Evolutionary conservation across 2,888 invertebrate genomes (phyloP).

Genomic region (Pristionchus japonicus): DNA sequence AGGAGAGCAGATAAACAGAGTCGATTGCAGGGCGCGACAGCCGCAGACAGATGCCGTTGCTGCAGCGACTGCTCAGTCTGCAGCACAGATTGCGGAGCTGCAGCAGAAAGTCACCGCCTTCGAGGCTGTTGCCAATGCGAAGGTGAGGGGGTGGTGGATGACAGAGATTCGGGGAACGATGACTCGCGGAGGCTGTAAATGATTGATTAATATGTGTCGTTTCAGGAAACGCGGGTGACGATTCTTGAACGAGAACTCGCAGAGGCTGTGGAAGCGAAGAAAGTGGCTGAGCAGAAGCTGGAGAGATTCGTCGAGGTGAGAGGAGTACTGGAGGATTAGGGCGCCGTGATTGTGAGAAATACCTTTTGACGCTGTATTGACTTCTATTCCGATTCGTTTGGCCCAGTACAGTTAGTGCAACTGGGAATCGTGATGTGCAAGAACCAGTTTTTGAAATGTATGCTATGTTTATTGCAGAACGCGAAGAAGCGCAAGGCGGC

Average conservation of each 20-base stretch:
- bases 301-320: neutral
- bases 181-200: neutral
- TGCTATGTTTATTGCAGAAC: neutral
- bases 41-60: neutral
- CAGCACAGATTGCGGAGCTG: neutral
- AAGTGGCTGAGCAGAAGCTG: neutral
- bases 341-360: neutral
- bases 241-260: neutral
- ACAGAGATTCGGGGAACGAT: neutral
- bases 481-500: neutral
- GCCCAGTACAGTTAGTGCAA: neutral
- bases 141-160: neutral
- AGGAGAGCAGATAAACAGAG: neutral
- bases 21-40: neutral
- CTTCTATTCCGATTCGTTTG: neutral
- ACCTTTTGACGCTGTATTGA: neutral
- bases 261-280: neutral
- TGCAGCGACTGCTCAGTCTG: neutral
- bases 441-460: neutral
- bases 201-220: neutral
- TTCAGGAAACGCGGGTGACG: neutral
- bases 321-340: neutral
- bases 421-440: neutral
- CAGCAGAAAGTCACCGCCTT: neutral
- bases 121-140: neutral